These are phyloP conservation scores for Notolabrus celidotus DNA, from an alignment of 2,797 vertebrate genomes.

Conservation along the genomic window DNA sequence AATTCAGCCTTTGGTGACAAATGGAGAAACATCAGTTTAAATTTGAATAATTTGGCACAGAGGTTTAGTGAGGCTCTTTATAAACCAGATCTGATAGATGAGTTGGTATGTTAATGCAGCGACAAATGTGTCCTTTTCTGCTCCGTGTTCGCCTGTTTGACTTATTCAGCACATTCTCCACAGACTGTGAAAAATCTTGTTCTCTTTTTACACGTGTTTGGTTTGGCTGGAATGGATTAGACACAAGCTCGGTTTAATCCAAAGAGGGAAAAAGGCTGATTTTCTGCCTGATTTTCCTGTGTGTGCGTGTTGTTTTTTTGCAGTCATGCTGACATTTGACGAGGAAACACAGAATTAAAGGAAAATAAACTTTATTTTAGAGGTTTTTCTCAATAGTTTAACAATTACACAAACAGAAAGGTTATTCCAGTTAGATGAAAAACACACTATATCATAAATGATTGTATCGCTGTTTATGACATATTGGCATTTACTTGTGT, in stretches of 20 bases:
- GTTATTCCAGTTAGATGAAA: background rate
- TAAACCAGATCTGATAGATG: conserved; percentile 76
- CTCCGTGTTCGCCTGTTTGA: conserved; percentile 73
- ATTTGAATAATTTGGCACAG: conserved; percentile 81
- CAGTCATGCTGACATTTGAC: background rate
- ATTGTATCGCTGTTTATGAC: background rate
- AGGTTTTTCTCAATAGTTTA: background rate
- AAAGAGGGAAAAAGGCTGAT: conserved; percentile 57
- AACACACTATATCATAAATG: background rate
- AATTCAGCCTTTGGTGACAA: conserved; percentile 69
- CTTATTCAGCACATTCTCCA: conserved; percentile 72
- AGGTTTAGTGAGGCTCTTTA: conserved; percentile 69
- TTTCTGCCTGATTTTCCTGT: conserved; percentile 66
- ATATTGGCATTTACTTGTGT: background rate
- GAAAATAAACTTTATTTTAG: background rate
- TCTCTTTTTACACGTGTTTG: conserved; percentile 75
- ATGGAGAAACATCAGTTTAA: conserved; percentile 69
- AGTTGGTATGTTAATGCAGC: conserved; percentile 72
- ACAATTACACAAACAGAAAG: background rate
- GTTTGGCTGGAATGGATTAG: conserved; percentile 78
- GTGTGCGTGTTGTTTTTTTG: conserved; percentile 28
- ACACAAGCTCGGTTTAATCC: conserved; percentile 69
- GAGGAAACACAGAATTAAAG: background rate
- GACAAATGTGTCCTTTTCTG: conserved; percentile 78
- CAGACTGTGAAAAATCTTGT: conserved; percentile 80